Percentiles rank a stretch among this genome's conserved stretches.
These are phyloP conservation scores for Bolinopsis microptera DNA, from an alignment of 37 sponge, comb jelly and placozoan species.

Conservation along the genomic window DNA sequence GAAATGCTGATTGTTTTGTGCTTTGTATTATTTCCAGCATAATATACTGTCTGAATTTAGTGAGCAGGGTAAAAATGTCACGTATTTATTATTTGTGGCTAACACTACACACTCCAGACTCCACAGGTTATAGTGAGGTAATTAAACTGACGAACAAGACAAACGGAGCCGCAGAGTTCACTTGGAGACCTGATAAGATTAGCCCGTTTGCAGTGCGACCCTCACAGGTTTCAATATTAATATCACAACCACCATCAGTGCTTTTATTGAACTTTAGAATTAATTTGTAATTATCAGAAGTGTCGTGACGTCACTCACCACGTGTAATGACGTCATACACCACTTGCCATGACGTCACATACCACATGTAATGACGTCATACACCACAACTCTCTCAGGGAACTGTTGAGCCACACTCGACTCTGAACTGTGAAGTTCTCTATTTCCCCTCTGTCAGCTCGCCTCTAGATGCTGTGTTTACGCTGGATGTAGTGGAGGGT, in stretches of 20 bases:
- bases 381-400: constrained; percentile 50
- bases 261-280: background rate
- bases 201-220: constrained; percentile 55
- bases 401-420: constrained; percentile 69
- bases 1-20: too few relatives aligned
- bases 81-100: too few relatives aligned
- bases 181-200: constrained; percentile 50
- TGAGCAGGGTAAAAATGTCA: too few relatives aligned
- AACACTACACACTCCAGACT: background rate
- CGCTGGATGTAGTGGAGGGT: constrained; percentile 68
- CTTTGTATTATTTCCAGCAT: too few relatives aligned
- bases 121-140: constrained; percentile 60
- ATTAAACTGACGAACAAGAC: constrained; percentile 49
- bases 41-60: too few relatives aligned
- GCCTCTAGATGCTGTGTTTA: constrained; percentile 67
- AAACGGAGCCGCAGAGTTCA: constrained; percentile 49
- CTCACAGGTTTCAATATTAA: too few relatives aligned
- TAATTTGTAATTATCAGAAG: background rate
- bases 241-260: background rate
- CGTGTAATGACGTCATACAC: too few relatives aligned
- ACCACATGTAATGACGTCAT: too few relatives aligned
- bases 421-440: constrained; percentile 75
- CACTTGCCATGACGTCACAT: too few relatives aligned
- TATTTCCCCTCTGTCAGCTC: constrained; percentile 69
- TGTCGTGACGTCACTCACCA: too few relatives aligned